phyloP scores from a whole-genome alignment of 1,140 invertebrate genomes.

The Sinella curviseta region DNA sequence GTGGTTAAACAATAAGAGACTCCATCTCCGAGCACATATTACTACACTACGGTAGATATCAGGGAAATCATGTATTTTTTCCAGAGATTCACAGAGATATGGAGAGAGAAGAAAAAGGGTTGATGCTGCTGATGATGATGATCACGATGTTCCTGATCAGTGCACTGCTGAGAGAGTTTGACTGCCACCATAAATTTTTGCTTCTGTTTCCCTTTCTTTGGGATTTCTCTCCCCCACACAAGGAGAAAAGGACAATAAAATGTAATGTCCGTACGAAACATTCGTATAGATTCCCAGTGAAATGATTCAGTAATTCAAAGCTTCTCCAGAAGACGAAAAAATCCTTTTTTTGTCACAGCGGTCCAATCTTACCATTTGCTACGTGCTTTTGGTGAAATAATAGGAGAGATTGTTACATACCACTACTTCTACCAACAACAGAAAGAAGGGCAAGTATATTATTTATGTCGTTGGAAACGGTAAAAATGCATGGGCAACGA shows the following conservation, averaged over 20 bases:
- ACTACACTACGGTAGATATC: not conserved
- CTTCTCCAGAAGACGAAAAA: too few relatives aligned
- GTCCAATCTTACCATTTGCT: too few relatives aligned
- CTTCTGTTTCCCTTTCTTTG: not conserved
- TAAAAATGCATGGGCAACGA: too few relatives aligned
- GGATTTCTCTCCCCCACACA: constrained; percentile 2
- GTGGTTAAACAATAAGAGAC: not conserved
- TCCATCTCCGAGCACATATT: not conserved
- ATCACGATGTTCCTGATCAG: constrained; percentile 3
- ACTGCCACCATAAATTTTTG: constrained; percentile 11
- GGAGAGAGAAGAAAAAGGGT: not conserved
- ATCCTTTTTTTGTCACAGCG: too few relatives aligned
- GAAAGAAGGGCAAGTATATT: not conserved
- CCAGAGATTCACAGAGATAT: not conserved
- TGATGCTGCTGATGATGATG: not conserved
- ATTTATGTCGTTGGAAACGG: not conserved
- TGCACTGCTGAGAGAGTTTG: constrained; percentile 16
- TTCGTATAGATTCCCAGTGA: too few relatives aligned
- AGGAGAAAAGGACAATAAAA: too few relatives aligned
- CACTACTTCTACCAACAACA: not conserved
- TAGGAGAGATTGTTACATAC: too few relatives aligned
- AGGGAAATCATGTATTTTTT: not conserved
- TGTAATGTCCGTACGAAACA: too few relatives aligned
- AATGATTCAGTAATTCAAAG: too few relatives aligned
- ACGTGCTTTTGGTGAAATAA: too few relatives aligned